Evolutionary conservation across 2,113 vertebrate species (phyloP), one percentile per base, ranked within the genome.

Genomic region (Myotis brandtii): DNA sequence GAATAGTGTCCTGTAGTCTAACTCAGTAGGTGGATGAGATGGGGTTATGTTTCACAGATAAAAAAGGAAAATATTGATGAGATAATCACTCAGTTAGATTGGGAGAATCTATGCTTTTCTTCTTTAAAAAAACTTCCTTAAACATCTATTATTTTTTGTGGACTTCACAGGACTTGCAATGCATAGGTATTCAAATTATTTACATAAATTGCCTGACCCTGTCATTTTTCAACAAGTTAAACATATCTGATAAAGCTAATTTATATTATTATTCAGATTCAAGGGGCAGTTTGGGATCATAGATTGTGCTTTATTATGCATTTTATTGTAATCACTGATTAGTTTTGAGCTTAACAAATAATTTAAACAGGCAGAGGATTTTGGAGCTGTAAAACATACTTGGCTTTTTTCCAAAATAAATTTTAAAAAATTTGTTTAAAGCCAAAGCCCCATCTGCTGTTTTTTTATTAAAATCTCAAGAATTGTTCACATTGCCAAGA

Each of bases 401-500:
- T 96, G 94, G 88, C 86, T 91, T 86, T 72, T 93, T 86, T 96
- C 64, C 88, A 91, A 81, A 95, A 89, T 86, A 90, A 89, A 87
- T 66, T 85, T 70, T 6, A 40, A 88, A 62, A 40, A 5, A 1
- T 70, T 95, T 89, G 70, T 84, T 89, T 69, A 85, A 96, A 96
- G 59, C 88, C 81, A 91, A 97, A 97, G 95, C 93, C 83, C 91
- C 97, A 94, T 97, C 50, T 96, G 92, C 95, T 97, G 62, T 95
- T 98, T 97, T 97, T 96, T 92, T 80, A 96, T 97, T 79, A 92
- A 88, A 96, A 96, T 92, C 95, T 77, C 88, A 95, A 80, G 89
- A 96, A 76, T 73, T 94, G 83, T 96, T 96, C 89, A 77, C 67
- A 69, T 81, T 96, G 81, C 92, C 95, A 70, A 27, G 50, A 90